These are phyloP conservation scores for Ciconia nigra DNA, from an alignment of 2,797 vertebrate genomes.

Conservation along the genomic window DNA sequence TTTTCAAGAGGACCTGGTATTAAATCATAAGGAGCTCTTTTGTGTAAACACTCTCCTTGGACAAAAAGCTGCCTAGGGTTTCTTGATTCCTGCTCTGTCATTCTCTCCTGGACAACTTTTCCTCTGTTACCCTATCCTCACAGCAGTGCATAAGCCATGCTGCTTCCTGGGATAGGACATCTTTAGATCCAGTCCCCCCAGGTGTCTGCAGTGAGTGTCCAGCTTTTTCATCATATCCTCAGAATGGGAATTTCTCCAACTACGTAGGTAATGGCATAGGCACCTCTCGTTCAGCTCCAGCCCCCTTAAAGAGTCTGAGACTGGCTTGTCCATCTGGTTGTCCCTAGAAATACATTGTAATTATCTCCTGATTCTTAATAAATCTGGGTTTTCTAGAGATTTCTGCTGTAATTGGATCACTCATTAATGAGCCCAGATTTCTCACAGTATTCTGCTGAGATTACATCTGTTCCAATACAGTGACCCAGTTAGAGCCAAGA, in stretches of 20 bases:
- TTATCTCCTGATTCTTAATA: slow-evolving; percentile 41
- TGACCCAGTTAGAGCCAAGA: slow-evolving; percentile 44
- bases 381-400: slow-evolving; percentile 51
- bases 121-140: background rate
- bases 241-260: background rate
- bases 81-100: background rate
- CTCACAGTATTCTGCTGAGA: slow-evolving; percentile 40
- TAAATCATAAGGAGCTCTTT: background rate
- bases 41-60: background rate
- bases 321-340: slow-evolving; percentile 20
- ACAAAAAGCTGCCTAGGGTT: background rate
- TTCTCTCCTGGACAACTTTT: background rate
- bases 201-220: background rate
- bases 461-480: slow-evolving; percentile 39
- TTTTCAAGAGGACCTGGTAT: background rate
- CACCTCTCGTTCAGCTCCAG: background rate
- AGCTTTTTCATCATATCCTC: background rate
- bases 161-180: background rate
- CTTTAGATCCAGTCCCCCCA: background rate
- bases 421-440: slow-evolving; percentile 48
- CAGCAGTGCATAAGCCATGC: background rate
- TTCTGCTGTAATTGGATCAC: slow-evolving; percentile 46
- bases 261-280: background rate
- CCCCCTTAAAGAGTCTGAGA: background rate
- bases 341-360: slow-evolving; percentile 29